Evolutionary conservation across 2,113 vertebrate genomes (phyloP), one percentile per base, ranked within the genome.

Genomic region (Pachypanchax playfairii): DNA sequence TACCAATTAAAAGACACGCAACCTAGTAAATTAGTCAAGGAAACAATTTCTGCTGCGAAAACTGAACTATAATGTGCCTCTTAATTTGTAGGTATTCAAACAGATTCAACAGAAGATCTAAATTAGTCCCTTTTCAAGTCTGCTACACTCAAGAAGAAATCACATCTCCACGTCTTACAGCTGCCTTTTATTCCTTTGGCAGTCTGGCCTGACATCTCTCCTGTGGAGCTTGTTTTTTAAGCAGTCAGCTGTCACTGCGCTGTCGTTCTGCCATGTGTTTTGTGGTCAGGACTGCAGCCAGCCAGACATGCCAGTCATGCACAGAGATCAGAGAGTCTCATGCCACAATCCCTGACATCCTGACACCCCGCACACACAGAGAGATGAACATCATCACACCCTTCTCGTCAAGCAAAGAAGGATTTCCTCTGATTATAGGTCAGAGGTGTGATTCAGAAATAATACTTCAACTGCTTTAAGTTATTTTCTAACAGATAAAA

Each of bases 321-420:
- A 29, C 39, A 41, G 70, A 79, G 80, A 87, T 86, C 82, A 83
- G 42, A 80, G 49, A 41, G 48, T 79, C 87, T 82, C 79, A 77
- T 46, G 60, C 49, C 6, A 44, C 60, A 75, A 84, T 86, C 71
- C 50, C 42, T 79, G 68, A 77, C 62, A 80, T 70, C 73, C 69
- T 52, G 21, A 39, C 58, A 60, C 74, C 29, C 48, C 3, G 49
- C 24, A 65, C 15, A 39, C 47, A 75, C 15, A 54, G 53, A 67
- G 59, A 66, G 46, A 49, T 0, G 13, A 35, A 66, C 57, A 73
- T 71, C 8, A 0, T 9, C 69, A 77, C 69, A 15, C 54, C 38
- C 20, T 61, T 69, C 59, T 55, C 57, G 49, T 71, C 65, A 67
- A 78, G 49, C 50, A 61, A 31, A n/a, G 52, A 75, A 79, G 65